Evolutionary conservation across 1,140 invertebrate species (phyloP), one percentile per base, ranked within the genome.

Genomic region (Drosophila mauritiana): DNA sequence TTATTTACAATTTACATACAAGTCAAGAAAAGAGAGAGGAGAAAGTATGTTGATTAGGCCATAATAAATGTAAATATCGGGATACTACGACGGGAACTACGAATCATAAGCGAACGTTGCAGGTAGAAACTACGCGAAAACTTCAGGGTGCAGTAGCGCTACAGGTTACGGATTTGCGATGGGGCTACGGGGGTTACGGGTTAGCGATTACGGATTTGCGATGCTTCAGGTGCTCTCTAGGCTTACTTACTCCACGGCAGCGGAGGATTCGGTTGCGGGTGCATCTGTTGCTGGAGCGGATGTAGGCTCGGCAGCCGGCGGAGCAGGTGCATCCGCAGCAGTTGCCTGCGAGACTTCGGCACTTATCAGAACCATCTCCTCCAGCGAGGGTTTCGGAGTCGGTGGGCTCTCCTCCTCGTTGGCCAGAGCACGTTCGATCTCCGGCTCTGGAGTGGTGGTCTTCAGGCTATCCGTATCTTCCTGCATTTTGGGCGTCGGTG

Each of bases 381-480:
- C 64, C 25, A 91, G 46, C 37, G 91, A 90, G 2, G 91, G 89
- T 51, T 92, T 90, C 1, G 91, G 91, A 37, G 90, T 88, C 10
- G 91, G 85, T 31, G 91, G 88, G 64, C 64, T 83, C 62, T 85
- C 89, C 42, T 84, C 80, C 22, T 75, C 70, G 36, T 84, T 85
- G 49, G 61, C 90, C 64, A 92, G 42, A 1, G 91, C 89, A 1
- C 80, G 63, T 46, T 92, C 91, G 17, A 92, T 92, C 70, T 92
- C 91, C 27, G 91, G 91, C 59, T 92, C 91, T 3, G 91, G 89
- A 6, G 91, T 84, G 0, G 75, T 83, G 8, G 91, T 92, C 70
- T 92, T 92, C 45, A 92, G 55, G 54, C 91, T 92, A 17, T 92
- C 91, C 12, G 67, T 74, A 48, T 76, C 82, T 5, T 49, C 51